Evolutionary conservation across 2,797 vertebrate genomes (phyloP).

Genomic region (Chelon auratus): DNA sequence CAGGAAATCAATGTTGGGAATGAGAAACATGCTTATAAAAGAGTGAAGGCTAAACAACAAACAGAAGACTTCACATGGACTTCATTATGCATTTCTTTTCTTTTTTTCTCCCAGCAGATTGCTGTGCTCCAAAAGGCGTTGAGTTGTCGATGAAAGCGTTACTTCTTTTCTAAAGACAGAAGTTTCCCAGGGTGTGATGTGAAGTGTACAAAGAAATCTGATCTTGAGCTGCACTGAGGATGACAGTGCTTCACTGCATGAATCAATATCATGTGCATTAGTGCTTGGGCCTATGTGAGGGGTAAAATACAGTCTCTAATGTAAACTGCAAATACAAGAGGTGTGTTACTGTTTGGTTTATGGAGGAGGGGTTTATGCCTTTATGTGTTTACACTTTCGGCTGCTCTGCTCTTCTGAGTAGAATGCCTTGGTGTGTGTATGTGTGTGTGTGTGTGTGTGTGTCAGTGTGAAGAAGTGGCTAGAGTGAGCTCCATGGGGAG

Average conservation of each 20-base stretch:
- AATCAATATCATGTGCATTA: slow-evolving; percentile 56
- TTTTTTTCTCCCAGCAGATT: slow-evolving; percentile 3
- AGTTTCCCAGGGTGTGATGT: neutral
- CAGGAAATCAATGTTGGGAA: neutral
- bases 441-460: slow-evolving; percentile 30
- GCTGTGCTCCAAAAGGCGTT: too few relatives aligned
- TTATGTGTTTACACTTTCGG: slow-evolving; percentile 49
- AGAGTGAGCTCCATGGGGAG: slow-evolving; percentile 58
- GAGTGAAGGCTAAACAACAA: slow-evolving; percentile 2
- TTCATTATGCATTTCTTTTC: slow-evolving; percentile 17
- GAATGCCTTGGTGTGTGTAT: slow-evolving; percentile 5
- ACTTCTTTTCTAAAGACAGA: too few relatives aligned
- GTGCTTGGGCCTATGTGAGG: slow-evolving; percentile 4
- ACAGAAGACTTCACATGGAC: slow-evolving; percentile 9
- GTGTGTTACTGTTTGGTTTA: slow-evolving; percentile 28
- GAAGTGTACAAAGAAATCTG: slow-evolving; percentile 22
- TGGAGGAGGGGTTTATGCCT: slow-evolving; percentile 34
- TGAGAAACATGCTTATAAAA: neutral
- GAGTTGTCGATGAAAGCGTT: too few relatives aligned
- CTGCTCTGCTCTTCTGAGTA: slow-evolving; percentile 22
- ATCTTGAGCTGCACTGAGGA: slow-evolving; percentile 30
- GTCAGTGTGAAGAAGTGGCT: slow-evolving; percentile 40
- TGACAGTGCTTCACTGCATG: slow-evolving; percentile 11
- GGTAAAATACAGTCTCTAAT: slow-evolving; percentile 9
- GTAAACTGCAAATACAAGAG: slow-evolving; percentile 28